These are phyloP conservation scores for Cerastoderma edule DNA, from an alignment of 2,888 invertebrate genomes.

Conservation along the genomic window DNA sequence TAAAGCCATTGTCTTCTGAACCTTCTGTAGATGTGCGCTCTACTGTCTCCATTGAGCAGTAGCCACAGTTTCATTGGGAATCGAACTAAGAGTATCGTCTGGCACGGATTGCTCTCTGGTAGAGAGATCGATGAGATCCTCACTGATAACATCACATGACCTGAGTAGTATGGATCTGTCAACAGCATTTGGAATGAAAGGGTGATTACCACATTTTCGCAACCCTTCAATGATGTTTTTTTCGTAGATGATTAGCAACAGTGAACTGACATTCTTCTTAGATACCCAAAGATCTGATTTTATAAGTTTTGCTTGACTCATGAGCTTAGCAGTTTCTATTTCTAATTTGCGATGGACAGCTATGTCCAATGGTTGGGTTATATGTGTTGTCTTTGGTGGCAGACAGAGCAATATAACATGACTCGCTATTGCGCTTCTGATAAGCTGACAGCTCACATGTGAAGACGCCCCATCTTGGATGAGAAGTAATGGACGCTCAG, in stretches of 20 bases:
- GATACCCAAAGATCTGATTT: no score
- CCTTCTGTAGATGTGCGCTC: background rate
- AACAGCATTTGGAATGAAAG: conserved; percentile 20
- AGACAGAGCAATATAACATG: conserved; percentile 44
- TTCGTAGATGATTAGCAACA: conserved; percentile 1
- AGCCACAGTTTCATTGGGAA: background rate
- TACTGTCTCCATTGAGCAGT: no score
- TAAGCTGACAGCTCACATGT: conserved; percentile 34
- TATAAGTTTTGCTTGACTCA: conserved; percentile 18
- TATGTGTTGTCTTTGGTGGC: conserved; percentile 32
- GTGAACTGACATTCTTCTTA: conserved; percentile 17
- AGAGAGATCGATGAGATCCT: background rate
- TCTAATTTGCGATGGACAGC: conserved; percentile 44
- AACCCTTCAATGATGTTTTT: conserved; percentile 20
- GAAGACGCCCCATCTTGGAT: no score
- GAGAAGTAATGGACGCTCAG: conserved; percentile 48
- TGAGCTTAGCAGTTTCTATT: conserved; percentile 37
- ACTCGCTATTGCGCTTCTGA: conserved; percentile 37
- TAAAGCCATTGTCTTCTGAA: background rate
- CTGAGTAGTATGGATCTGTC: conserved; percentile 14
- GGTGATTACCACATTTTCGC: conserved; percentile 16
- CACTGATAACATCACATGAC: background rate
- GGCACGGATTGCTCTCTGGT: background rate
- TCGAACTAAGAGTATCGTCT: background rate
- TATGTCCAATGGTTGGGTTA: conserved; percentile 36